Evolutionary conservation across 2,888 invertebrate species (phyloP), one percentile per base, ranked within the genome.

Genomic region (Druceiella hillmani): DNA sequence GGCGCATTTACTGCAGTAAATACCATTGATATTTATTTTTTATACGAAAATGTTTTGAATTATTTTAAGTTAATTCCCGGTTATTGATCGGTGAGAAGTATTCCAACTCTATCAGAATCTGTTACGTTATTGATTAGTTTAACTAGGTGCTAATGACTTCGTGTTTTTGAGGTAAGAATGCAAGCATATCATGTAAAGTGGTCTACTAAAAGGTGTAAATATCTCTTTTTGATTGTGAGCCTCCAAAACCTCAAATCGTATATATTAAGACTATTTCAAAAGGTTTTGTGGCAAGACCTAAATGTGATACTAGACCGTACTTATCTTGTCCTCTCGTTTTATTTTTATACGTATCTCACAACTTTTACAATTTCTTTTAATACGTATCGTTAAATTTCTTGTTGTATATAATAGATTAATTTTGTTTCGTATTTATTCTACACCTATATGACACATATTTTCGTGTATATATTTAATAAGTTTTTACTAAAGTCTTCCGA

Each of bases 1-100:
- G 50, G 49, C 17, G 52, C 29, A 28, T 52, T 46, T 35, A 51
- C 50, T 31, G 52, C 54, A 5, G 54, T 57, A 15, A 58, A 55
- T 11, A 56, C 29, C 14, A 55, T 40, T 32, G 33, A 17, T 30
- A 54, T 52, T 2, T 40, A 7, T 40, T 43, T 44, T 14, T n/a
- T n/a, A n/a, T n/a, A n/a, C n/a, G n/a, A n/a, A n/a, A n/a, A n/a
- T n/a, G n/a, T n/a, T n/a, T n/a, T n/a, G n/a, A n/a, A n/a, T n/a
- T n/a, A n/a, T n/a, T n/a, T 49, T 2, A 52, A 54, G 38, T 53
- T 52, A 4, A 52, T 48, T 3, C 53, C 51, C 3, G 53, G 53
- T 27, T 54, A 50, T 47, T 55, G 51, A 32, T 54, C 45, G 13
- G 39, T 32, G 26, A 42, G 35, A 12, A 39, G 14, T 36, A 42